Base-by-base conservation (phyloP, 2,888 invertebrate species). In the Pyrrhosoma nymphula region DNA sequence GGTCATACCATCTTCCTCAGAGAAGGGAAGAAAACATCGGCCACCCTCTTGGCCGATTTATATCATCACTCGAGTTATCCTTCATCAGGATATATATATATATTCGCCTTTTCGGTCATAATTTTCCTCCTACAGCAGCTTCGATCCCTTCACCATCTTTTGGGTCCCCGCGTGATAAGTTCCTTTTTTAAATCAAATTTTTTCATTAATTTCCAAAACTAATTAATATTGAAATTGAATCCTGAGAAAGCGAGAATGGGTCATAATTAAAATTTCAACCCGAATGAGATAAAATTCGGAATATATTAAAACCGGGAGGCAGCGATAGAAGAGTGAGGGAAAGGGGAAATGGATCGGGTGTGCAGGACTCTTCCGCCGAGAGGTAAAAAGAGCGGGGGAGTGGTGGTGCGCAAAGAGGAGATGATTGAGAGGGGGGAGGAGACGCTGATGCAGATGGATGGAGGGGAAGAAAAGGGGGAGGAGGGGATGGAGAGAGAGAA, bases 191-290 rank as follows among this genome's bases (percentile, higher is more conserved):
- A 82, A 82, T 82, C 82, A 35, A 82, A 82, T 82, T 82, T 82
- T 82, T 82, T 35, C 12, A 35, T 82, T 35, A 82, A 35, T 82
- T 82, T 35, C 82, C 12, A 82, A 82, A 82, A 82, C 82, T 82
- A 35, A 82, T 82, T 82, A 82, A 82, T 82, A 82, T 82, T 82
- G 82, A 82, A 82, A 82, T 82, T 82, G 82, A 82, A 82, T 35
- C 82, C 82, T 30, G 82, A 82, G 82, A 82, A 82, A 35, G 82
- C 14, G 82, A 82, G 82, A 35, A 30, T n/a, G 82, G 82, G 82
- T 82, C 82, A 82, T 82, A 35, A 82, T 82, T 82, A 82, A 82
- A 82, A 82, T 82, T 35, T 82, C 82, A 35, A 35, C 82, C 82
- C 35, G 35, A 82, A 82, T 82, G 82, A 82, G 16, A 82, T 82